A percentile compares a stretch with the other conserved stretches of the same genome.
phyloP scores from a whole-genome alignment of 2,888 invertebrate species.

The Xestia ashworthii region DNA sequence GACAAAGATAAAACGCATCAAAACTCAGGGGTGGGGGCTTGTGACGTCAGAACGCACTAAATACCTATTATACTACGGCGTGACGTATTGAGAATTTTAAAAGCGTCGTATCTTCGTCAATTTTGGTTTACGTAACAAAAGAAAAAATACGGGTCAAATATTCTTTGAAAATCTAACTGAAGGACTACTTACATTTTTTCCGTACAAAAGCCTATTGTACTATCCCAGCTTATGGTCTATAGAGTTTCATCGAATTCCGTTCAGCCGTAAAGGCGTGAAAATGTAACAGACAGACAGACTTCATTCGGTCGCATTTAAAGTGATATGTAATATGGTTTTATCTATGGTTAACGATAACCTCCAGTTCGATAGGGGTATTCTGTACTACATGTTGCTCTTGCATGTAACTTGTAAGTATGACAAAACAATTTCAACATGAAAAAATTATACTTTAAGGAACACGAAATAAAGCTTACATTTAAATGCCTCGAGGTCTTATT shows the following conservation, averaged over 20 bases:
- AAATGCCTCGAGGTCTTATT: neutral
- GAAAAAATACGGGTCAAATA: too few species aligned
- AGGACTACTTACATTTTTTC: too few species aligned
- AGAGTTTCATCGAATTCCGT: neutral
- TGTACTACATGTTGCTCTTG: constrained; percentile 1
- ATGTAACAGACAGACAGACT: neutral
- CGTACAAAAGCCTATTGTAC: too few species aligned
- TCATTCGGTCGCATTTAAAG: neutral
- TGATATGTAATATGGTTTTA: neutral
- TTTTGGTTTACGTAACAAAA: too few species aligned
- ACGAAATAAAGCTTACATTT: neutral
- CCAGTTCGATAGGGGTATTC: constrained; percentile 3
- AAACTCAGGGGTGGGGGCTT: too few species aligned
- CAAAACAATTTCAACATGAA: neutral
- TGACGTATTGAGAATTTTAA: too few species aligned
- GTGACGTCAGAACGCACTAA: too few species aligned
- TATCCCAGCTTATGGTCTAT: neutral
- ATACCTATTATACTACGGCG: too few species aligned
- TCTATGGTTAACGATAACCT: constrained; percentile 32
- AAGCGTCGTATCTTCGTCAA: too few species aligned
- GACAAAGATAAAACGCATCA: too few species aligned
- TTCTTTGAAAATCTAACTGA: too few species aligned
- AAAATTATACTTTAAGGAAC: neutral
- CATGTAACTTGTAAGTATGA: neutral
- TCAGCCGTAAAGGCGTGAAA: neutral